Base-by-base conservation (phyloP, 2,888 invertebrate genomes). In the Thelaira solivaga region DNA sequence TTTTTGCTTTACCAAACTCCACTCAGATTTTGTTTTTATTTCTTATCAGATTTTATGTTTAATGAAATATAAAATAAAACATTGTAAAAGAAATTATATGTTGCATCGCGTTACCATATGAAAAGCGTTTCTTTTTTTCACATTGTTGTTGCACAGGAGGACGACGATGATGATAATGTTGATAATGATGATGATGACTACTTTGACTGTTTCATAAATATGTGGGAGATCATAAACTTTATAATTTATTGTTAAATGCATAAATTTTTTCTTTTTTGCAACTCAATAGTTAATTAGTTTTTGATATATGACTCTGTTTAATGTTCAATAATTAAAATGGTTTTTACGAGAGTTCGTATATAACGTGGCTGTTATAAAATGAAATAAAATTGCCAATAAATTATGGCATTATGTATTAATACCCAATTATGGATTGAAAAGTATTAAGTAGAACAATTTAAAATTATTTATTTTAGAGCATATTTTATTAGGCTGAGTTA, bases 151-250 rank as follows among this genome's bases (percentile, higher is more conserved):
- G 26, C 20, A 29, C 53, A 74, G 43, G 39, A 53, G 49, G 47
- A 53, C 39, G 55, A 31, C 13, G 43, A 39, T 41, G 57, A 31
- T 20, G 59, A 11, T 11, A 22, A 43, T 34, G 31, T 61, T 47
- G n/a, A n/a, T n/a, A n/a, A n/a, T n/a, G n/a, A 39, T 41, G 34
- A 39, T 31, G 71, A 24, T 11, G 41, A 65, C 51, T 53, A 64
- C 26, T 65, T 51, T 39, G 64, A 69, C 74, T 64, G 57, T 64
- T 74, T 69, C 45, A 74, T 59, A 67, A 55, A 64, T 57, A 53
- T 78, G 78, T 78, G 74, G 74, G 74, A 69, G 78, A 78, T 77
- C 77, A 77, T 78, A 74, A 78, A 78, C 64, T 78, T 78, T 59
- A 69, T 78, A 78, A 78, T 78, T 78, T 74, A 78, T 78, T 64